These are phyloP conservation scores for Myiothlypis chrysogaster DNA, from an alignment of 2,797 vertebrate species.

Conservation along the genomic window DNA sequence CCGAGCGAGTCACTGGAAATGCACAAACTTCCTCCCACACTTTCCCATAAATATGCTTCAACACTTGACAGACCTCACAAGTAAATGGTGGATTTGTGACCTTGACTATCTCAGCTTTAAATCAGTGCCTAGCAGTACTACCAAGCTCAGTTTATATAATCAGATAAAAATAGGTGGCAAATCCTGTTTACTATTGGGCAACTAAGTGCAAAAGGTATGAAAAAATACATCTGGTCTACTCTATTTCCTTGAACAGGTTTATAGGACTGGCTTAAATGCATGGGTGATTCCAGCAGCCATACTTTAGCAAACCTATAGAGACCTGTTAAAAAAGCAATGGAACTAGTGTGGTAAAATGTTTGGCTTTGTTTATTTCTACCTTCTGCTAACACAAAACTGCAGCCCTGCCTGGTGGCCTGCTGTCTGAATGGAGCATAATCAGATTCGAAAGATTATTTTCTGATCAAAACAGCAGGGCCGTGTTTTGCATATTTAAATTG, in stretches of 20 bases:
- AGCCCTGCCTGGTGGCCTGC: background rate
- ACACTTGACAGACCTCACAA: background rate
- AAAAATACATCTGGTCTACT: slow-evolving; percentile 7
- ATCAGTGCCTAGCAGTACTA: slow-evolving; percentile 25
- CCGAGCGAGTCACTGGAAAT: background rate
- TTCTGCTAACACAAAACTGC: background rate
- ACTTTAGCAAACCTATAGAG: background rate
- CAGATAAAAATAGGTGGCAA: slow-evolving; percentile 46
- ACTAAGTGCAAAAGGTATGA: slow-evolving; percentile 1
- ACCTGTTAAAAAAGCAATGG: background rate
- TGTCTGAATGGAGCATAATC: background rate
- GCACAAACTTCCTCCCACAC: slow-evolving; percentile 9
- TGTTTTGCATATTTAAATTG: background rate
- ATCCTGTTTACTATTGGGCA: slow-evolving; percentile 28
- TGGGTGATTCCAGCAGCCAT: background rate
- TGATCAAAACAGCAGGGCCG: background rate
- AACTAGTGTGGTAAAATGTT: background rate
- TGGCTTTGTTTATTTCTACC: background rate
- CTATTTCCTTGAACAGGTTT: background rate
- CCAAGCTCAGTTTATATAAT: background rate
- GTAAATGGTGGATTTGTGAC: slow-evolving; percentile 32
- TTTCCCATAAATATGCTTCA: slow-evolving; percentile 40
- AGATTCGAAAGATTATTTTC: background rate
- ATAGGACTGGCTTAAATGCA: background rate
- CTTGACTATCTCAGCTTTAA: slow-evolving; percentile 45